Percentiles rank a stretch among this genome's conserved stretches.
These are phyloP conservation scores for Drosophila nr. perissopoda DNA, from an alignment of 2,888 invertebrate species.

Conservation along the genomic window DNA sequence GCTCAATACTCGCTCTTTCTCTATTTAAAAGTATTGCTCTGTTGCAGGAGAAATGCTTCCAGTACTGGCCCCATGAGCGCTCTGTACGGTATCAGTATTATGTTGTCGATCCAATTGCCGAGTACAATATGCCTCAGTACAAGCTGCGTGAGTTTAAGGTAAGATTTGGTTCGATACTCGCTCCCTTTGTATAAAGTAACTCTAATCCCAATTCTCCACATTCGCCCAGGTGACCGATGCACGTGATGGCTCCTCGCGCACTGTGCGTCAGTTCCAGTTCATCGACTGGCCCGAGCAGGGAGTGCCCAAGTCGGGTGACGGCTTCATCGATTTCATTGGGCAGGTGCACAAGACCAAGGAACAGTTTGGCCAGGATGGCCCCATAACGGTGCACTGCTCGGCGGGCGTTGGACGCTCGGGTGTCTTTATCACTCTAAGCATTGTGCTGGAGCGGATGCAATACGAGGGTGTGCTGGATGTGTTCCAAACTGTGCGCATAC, in stretches of 20 bases:
- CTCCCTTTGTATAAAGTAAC: background rate
- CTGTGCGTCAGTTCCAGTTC: constrained; percentile 98
- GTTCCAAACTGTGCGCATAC: constrained; percentile 99
- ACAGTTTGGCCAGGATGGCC: constrained; percentile 99
- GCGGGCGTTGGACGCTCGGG: constrained; percentile 99
- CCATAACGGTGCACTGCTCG: constrained; percentile 99
- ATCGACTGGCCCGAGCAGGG: constrained; percentile 98
- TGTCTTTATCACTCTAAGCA: constrained; percentile 98
- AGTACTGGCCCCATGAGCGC: constrained; percentile 99
- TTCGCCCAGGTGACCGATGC: constrained; percentile 93
- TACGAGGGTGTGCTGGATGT: constrained; percentile 99
- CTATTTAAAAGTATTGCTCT: background rate
- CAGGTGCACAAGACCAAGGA: constrained; percentile 99
- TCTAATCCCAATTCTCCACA: background rate
- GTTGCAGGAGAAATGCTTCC: constrained; percentile 97
- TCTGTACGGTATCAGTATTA: constrained; percentile 98
- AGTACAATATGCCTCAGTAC: constrained; percentile 99
- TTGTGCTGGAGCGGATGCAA: constrained; percentile 99
- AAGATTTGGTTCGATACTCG: constrained; percentile 19
- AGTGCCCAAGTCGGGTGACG: constrained; percentile 98
- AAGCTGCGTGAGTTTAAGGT: constrained; percentile 99
- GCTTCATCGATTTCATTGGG: constrained; percentile 99
- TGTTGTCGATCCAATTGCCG: constrained; percentile 99
- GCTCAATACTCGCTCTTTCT: background rate
- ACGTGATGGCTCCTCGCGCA: constrained; percentile 97